Percentiles rank a stretch among this genome's conserved stretches.
Conservation (phyloP, 2,797 vertebrate genomes). For the Sciurus vulgaris region DNA sequence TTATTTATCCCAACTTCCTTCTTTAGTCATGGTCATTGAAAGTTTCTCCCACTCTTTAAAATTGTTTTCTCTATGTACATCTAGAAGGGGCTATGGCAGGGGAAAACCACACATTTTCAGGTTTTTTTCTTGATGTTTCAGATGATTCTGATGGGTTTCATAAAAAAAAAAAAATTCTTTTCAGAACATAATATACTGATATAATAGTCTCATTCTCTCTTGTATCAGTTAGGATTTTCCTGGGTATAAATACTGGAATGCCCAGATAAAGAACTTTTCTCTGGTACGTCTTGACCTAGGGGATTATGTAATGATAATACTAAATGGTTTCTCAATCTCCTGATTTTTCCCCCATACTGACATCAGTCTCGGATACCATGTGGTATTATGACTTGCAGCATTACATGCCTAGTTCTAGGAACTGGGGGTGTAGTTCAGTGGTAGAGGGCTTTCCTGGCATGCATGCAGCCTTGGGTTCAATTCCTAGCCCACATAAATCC, state of each 20-base stretch:
- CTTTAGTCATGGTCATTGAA: not conserved
- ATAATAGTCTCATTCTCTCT: not conserved
- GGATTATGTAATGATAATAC: not conserved
- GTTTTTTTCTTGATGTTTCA: not conserved
- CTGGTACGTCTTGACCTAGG: not conserved
- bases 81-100: not conserved
- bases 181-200: not conserved
- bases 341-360: not conserved
- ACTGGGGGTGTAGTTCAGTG: too few species aligned
- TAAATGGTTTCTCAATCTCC: not conserved
- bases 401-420: not conserved
- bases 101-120: not conserved
- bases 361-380: not conserved
- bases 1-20: not conserved
- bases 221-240: not conserved
- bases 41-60: not conserved
- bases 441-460: too few species aligned
- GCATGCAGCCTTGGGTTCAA: too few species aligned
- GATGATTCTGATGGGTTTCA: not conserved
- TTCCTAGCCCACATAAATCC: too few species aligned
- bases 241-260: not conserved
- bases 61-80: not conserved
- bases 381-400: not conserved
- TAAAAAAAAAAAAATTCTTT: not conserved
- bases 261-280: not conserved